Base-by-base conservation (phyloP, 1,140 invertebrate genomes). In the Drosophila pachea region DNA sequence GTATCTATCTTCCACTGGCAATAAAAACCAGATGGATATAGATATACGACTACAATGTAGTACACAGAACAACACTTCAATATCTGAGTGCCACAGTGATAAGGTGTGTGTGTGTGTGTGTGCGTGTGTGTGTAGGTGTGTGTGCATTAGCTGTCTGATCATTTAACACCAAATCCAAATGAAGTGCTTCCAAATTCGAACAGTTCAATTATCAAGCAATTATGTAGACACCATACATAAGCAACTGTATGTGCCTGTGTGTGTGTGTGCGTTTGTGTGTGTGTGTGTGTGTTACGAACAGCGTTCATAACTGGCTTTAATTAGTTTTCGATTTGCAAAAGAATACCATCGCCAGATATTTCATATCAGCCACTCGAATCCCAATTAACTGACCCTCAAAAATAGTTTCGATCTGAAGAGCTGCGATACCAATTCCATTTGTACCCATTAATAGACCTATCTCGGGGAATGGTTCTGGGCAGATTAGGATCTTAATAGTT, bases 171-270 rank as follows among this genome's bases (percentile, higher is more conserved):
- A 43, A 68, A 43, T 14, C 47, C 47, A 47, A 64, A 69, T 69
- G 56, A 69, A 56, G 40, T 45, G 16, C 29, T 4, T 11, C 43
- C 45, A 64, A 62, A 69, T 64, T 68, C 22, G 47, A 69, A 45
- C 47, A 8, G 32, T 58, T 53, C 8, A 53, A 58, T 65, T 70
- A 70, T 65, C 48, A 35, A 22, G 64, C 22, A 69, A 70, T 69
- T 69, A 64, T 50, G 49, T 52, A 43, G 7, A 5, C 50, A 22
- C 12, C n/a, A n/a, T 42, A 42, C 40, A 6, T 42, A 42, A n/a
- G n/a, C n/a, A n/a, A n/a, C n/a, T 48, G 40, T 55, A 42, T n/a
- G 7, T 33, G 7, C 14, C 4, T 31, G 4, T 32, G 6, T 35
- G 11, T 55, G 22, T 8, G 4, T 38, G 7, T 8, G 2, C n/a